These are phyloP conservation scores for fruit fly (Drosophila melanogaster) DNA, from an alignment of 1,140 invertebrate genomes.

Conservation along the genomic window DNA sequence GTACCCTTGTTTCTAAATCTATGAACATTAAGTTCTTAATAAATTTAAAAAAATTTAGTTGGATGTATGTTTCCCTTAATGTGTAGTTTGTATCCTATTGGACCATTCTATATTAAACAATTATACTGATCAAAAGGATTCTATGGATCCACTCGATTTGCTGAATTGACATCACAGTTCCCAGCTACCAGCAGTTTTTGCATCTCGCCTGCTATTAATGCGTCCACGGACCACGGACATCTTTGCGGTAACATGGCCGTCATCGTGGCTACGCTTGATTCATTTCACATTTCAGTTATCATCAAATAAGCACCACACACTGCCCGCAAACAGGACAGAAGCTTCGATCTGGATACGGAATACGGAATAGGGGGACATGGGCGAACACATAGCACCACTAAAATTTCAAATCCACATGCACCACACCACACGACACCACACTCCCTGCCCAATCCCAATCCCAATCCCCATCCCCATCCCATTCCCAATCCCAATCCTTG, in stretches of 20 bases:
- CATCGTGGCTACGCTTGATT: constrained; percentile 52
- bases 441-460: background rate
- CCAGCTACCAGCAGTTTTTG: constrained; percentile 50
- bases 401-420: constrained; percentile 41
- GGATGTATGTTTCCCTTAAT: too few species aligned
- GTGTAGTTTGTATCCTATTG: too few species aligned
- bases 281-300: constrained; percentile 64
- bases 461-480: background rate
- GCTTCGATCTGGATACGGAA: constrained; percentile 1
- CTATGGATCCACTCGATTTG: too few species aligned
- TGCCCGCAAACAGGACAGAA: constrained; percentile 7
- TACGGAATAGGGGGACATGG: background rate
- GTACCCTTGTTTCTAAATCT: too few species aligned
- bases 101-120: too few species aligned
- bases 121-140: too few species aligned
- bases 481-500: constrained; percentile 3
- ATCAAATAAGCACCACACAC: constrained; percentile 38
- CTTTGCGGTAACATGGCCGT: constrained; percentile 37
- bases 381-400: constrained; percentile 10
- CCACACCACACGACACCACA: background rate
- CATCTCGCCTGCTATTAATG: constrained; percentile 49
- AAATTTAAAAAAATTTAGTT: too few species aligned
- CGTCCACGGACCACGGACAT: constrained; percentile 59
- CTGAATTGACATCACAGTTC: constrained; percentile 1
- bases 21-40: too few species aligned